Evolutionary conservation across 1,140 invertebrate genomes (phyloP), one percentile per base, ranked within the genome.

Genomic region (Zaprionus ghesquierei): DNA sequence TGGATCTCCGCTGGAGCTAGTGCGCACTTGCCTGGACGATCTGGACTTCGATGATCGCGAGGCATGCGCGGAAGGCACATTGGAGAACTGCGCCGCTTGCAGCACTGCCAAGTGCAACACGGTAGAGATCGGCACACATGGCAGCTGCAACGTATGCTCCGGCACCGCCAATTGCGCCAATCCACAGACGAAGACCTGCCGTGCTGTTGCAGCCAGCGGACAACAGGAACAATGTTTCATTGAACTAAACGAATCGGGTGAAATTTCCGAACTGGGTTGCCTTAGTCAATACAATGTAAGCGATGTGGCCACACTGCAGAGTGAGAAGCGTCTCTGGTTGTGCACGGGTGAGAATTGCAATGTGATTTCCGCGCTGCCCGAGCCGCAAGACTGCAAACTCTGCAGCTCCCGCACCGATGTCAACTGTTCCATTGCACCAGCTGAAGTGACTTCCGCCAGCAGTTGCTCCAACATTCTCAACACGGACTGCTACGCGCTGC

Each of bases 261-360:
- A 55, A 2, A 66, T 91, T 25, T 33, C 25, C 9, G 77, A 82
- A 12, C 29, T 79, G 61, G 90, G 90, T 5, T 91, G 90, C 56
- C 68, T 82, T 6, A 91, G 75, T 31, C 75, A 91, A 18, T 91
- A 76, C 69, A 90, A 91, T 61, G 71, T 79, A 0, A 77, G 66
- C 29, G 90, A 91, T 23, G 77, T 72, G 2, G 25, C 25, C 0
- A 2, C 54, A 0, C 41, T 90, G 20, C 25, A 79, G 13, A 35
- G 41, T 3, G 64, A 53, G 6, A 89, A 91, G 53, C 76, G 60
- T 1, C n/a, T 91, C 5, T 91, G 87, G 90, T 38, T 66, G 3
- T 91, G 90, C 46, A 31, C 76, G 5, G 90, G 81, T 5, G 84
- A 89, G 22, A 87, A 90, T 20, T 91, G 90, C 65, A 91, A 91